Percentiles rank a stretch among this genome's conserved stretches.
Evolutionary conservation across 2,888 invertebrate species (phyloP).

Genomic region (Metellina segmentata): DNA sequence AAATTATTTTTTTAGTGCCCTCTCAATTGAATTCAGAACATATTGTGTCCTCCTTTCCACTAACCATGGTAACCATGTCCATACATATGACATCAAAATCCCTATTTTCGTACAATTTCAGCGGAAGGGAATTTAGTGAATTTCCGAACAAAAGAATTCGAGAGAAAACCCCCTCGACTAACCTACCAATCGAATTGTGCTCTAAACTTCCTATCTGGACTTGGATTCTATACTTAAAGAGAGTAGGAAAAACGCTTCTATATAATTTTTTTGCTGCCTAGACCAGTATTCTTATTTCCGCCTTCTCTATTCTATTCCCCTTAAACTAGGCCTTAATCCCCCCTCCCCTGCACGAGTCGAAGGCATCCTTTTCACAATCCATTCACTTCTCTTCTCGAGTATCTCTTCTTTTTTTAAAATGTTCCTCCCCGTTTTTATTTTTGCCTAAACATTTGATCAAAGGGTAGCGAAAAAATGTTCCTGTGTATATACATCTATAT

Average conservation of each 20-base stretch:
- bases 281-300: too few species aligned
- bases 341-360: background rate
- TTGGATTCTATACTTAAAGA: background rate
- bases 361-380: background rate
- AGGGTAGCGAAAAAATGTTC: background rate
- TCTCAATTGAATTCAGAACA: too few species aligned
- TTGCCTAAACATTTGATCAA: background rate
- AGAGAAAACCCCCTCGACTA: background rate
- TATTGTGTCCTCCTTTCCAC: too few species aligned
- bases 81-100: background rate
- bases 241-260: background rate
- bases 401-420: background rate
- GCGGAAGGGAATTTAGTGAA: background rate
- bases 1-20: too few species aligned
- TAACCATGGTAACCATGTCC: too few species aligned
- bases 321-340: background rate
- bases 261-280: background rate
- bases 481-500: background rate
- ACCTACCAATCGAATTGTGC: too few species aligned
- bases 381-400: background rate
- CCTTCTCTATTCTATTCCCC: background rate
- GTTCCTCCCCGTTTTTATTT: background rate
- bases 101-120: background rate
- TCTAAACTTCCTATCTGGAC: background rate
- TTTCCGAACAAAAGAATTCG: background rate